Evolutionary conservation across 2,797 vertebrate species (phyloP), one percentile per base, ranked within the genome.

Genomic region (Hafferia zeledoni): DNA sequence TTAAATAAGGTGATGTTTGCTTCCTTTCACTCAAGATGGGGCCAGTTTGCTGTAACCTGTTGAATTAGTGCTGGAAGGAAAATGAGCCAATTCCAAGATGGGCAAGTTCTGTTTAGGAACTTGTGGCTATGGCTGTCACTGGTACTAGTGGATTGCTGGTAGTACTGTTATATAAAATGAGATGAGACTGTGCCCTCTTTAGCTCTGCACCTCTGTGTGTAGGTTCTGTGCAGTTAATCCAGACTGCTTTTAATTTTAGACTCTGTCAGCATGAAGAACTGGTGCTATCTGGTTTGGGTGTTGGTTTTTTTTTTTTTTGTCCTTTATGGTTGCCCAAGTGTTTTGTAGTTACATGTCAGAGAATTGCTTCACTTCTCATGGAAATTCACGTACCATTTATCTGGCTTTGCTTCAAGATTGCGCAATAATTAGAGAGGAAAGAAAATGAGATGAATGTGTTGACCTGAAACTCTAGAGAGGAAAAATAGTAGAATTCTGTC

Each of bases 1-100:
- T 91, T 97, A 95, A 97, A 97, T 96, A 94, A 91, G 78, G 55
- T 83, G 74, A 23, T 5, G 22, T 90, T 91, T 75, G 47, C 75
- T 77, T 39, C 76, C 37, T 86, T 91, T 96, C 39, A 10, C 63
- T 82, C 81, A 79, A 52, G 75, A 59, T 19, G 61, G 55, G 80
- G 31, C 87, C 87, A 46, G 41, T 87, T 87, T 84, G 57, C 67
- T 92, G 63, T 83, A 68, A 81, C 53, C 55, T 94, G 65, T 79
- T 92, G 91, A 85, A 90, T 93, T 94, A 43, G 46, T 49, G 41
- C 86, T 68, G 57, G 78, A 37, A 92, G 57, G 78, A 83, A 87
- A 65, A 79, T 57, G 75, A 93, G 83, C 84, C 85, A 64, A 43
- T 41, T 87, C 74, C 84, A 92, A 41, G 95, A 87, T 65, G 13